These are phyloP conservation scores for Rhingia rostrata DNA, from an alignment of 2,888 invertebrate genomes.

Conservation along the genomic window DNA sequence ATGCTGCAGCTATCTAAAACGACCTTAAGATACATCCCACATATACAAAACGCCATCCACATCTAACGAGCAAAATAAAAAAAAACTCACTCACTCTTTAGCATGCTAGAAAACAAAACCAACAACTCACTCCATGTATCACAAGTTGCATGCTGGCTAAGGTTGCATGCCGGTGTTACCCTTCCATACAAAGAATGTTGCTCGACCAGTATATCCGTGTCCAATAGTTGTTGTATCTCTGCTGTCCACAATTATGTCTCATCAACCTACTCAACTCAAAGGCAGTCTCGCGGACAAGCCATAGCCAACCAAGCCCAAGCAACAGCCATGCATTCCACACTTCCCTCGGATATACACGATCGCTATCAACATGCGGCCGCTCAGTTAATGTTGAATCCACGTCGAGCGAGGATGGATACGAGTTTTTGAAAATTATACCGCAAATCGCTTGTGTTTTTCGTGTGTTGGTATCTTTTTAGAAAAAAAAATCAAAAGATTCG, in stretches of 20 bases:
- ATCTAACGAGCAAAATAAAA: slow-evolving; percentile 4
- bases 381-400: slow-evolving; percentile 62
- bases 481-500: slow-evolving; percentile 11
- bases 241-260: slow-evolving; percentile 2
- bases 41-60: slow-evolving; percentile 4
- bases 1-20: slow-evolving; percentile 33
- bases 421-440: slow-evolving; percentile 34
- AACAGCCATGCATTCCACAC: slow-evolving; percentile 18
- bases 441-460: slow-evolving; percentile 24
- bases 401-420: slow-evolving; percentile 53
- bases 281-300: neutral
- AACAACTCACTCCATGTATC: slow-evolving; percentile 52
- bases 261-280: slow-evolving; percentile 1
- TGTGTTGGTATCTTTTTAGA: slow-evolving; percentile 24
- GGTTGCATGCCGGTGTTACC: slow-evolving; percentile 1
- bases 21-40: slow-evolving; percentile 57
- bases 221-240: slow-evolving; percentile 13
- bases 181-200: slow-evolving; percentile 52
- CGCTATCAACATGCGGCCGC: slow-evolving; percentile 67
- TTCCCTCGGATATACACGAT: slow-evolving; percentile 70
- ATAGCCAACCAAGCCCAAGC: neutral
- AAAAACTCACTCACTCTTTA: slow-evolving; percentile 32
- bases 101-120: too few species aligned
- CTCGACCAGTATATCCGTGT: slow-evolving; percentile 44
- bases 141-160: slow-evolving; percentile 21